Percentiles rank a stretch among this genome's conserved stretches.
Conservation (phyloP, 30 jellyfish, hydroid and myxozoan species). For the Aurelia aurita region DNA sequence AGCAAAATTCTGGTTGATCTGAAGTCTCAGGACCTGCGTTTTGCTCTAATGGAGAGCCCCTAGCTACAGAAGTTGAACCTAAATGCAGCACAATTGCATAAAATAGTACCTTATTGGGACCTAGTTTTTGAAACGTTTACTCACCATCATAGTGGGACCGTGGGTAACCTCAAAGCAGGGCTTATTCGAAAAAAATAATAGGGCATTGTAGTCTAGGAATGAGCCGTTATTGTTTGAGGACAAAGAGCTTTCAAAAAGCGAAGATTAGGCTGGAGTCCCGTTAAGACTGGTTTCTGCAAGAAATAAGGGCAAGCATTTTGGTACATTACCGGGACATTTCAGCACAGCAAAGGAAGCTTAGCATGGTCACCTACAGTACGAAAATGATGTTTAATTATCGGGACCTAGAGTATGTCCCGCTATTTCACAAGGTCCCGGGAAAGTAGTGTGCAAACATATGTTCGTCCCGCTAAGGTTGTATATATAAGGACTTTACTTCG, state of each 20-base stretch:
- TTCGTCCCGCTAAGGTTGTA: conserved; percentile 10
- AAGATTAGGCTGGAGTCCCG: conserved; percentile 1
- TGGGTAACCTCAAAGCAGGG: conserved; percentile 11
- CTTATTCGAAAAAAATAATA: neutral
- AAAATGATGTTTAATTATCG: conserved; percentile 5
- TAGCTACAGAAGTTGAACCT: neutral
- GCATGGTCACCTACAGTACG: conserved; percentile 7
- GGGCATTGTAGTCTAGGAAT: neutral
- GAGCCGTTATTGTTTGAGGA: neutral
- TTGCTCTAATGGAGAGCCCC: neutral
- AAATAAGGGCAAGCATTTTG: conserved; percentile 13
- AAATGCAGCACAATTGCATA: neutral
- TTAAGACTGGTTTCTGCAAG: neutral
- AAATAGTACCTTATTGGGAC: conserved; percentile 5
- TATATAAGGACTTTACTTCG: neutral
- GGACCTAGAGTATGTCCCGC: conserved; percentile 13
- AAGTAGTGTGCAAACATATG: conserved; percentile 3
- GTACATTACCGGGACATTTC: conserved; percentile 12
- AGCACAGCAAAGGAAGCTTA: neutral
- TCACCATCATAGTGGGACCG: conserved; percentile 8
- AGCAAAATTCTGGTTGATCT: neutral
- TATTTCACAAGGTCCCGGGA: conserved; percentile 6
- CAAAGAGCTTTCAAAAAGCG: neutral
- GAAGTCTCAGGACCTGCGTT: neutral
- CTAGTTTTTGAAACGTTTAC: conserved; percentile 5